Evolutionary conservation across 2,888 invertebrate species (phyloP), one percentile per base, ranked within the genome.

Genomic region (Rambutsinella grinnellia): DNA sequence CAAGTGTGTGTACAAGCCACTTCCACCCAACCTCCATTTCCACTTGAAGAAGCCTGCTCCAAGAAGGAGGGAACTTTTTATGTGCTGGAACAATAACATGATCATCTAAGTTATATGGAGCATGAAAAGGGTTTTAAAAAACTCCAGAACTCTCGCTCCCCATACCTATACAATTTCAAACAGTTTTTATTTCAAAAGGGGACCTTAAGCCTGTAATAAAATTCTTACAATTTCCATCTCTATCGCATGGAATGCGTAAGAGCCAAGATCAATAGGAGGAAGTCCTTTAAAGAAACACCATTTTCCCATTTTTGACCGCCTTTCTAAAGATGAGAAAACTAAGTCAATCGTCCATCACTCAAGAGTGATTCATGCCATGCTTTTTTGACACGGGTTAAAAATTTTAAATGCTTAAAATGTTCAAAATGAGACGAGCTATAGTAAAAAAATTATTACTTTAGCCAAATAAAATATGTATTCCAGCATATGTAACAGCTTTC

Each of bases 91-190:
- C 36, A 72, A 56, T 46, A 66, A 54, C 58, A 67, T 74, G 65
- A 74, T 74, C 66, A 74, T 66, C 24, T 67, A n/a, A 67, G 74
- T 67, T 67, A 74, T 74, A 72, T 72, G 72, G 72, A 72, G 65
- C 74, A 74, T 67, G 66, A 74, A 74, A 74, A 65, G 67, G 51
- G 53, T n/a, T n/a, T n/a, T n/a, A n/a, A n/a, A n/a, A n/a, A n/a
- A n/a, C n/a, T n/a, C n/a, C n/a, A n/a, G n/a, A n/a, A n/a, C n/a
- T n/a, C n/a, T n/a, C n/a, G n/a, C n/a, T n/a, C n/a, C n/a, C n/a
- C n/a, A n/a, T n/a, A n/a, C n/a, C n/a, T n/a, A n/a, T 36, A 36
- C 36, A 36, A 36, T 36, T 36, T 36, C 36, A 36, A 36, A 36
- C 36, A 36, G 13, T 13, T 36, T 36, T 8, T 8, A 5, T 36